Base-by-base conservation (phyloP, 2,113 vertebrate species). In the Aegithalos caudatus region DNA sequence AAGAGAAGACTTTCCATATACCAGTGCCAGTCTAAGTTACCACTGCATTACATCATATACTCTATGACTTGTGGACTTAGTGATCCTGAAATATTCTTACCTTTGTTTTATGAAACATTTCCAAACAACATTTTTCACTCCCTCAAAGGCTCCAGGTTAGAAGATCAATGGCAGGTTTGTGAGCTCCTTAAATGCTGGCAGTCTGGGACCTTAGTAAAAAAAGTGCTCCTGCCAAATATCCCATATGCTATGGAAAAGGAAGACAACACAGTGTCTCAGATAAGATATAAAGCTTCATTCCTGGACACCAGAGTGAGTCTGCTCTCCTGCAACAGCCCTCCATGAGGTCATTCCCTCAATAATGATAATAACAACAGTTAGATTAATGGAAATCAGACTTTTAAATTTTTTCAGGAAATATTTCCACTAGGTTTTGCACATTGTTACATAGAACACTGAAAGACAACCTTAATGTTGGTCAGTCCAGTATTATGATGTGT, bases 71-170 rank as follows among this genome's bases (percentile, higher is more conserved):
- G 61, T 65, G 58, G 45, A 76, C 38, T 38, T 58, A 51, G 27
- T 38, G 54, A 89, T 65, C 42, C n/a, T 87, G 20, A 61, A 84
- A 72, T 35, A 81, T 35, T 66, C 51, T 88, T 81, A 94, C 64
- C 60, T 95, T 92, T 81, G 38, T 38, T 96, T 78, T 47, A 40
- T 93, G 67, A 93, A 94, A 90, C 16, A 7, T 90, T 93, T 95
- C 76, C 61, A 93, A 81, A 48, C 8, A 85, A 60, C 9, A 33
- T 73, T 66, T 88, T 93, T 88, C 51, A 66, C 4, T 56, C 11
- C 80, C 38, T 92, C 35, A 54, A 60, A 86, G 42, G 35, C 22
- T 88, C 35, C 0, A 10, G 12, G 9, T 58, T 44, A 83, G 47
- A 38, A 82, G 42, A 88, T 73, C 74, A 85, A 18, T 2, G 24